These are phyloP conservation scores for Lagodon rhomboides DNA, from an alignment of 2,797 vertebrate genomes.

Conservation along the genomic window DNA sequence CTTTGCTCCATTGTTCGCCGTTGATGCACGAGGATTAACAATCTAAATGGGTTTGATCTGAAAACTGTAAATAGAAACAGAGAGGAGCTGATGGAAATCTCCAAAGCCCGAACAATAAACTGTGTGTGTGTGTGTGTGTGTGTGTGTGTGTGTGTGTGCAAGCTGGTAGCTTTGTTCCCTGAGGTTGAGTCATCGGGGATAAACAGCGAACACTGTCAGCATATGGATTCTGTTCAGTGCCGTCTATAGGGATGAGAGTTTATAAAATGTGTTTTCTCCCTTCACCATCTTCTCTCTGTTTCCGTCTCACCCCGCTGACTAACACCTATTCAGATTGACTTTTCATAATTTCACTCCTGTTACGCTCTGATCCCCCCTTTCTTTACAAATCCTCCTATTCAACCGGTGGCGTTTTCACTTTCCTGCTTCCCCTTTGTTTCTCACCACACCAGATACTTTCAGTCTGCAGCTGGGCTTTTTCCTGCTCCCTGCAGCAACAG, in stretches of 20 bases:
- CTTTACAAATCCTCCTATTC: slow-evolving; percentile 24
- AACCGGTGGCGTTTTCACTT: slow-evolving; percentile 41
- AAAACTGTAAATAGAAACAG: slow-evolving; percentile 30
- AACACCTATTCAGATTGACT: slow-evolving; percentile 9
- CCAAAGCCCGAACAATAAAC: slow-evolving; percentile 46
- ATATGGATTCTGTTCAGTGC: slow-evolving; percentile 42
- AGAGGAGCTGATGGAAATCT: slow-evolving; percentile 39
- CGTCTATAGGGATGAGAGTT: slow-evolving; percentile 3
- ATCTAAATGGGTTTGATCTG: slow-evolving; percentile 36
- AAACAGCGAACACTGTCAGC: slow-evolving; percentile 41
- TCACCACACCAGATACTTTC: slow-evolving; percentile 17
- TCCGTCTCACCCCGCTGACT: neutral
- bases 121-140: slow-evolving; percentile 1
- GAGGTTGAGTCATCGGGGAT: slow-evolving; percentile 61
- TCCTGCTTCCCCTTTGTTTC: slow-evolving; percentile 28
- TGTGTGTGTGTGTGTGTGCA: neutral
- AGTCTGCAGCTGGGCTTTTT: slow-evolving; percentile 23
- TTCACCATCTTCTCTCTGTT: neutral
- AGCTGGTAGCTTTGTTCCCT: slow-evolving; percentile 30
- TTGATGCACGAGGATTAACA: slow-evolving; percentile 45
- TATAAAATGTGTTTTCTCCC: slow-evolving; percentile 15
- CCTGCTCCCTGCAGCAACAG: slow-evolving; percentile 57
- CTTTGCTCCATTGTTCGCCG: slow-evolving; percentile 19
- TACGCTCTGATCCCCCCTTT: neutral
- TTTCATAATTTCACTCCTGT: slow-evolving; percentile 19